Percentiles rank a stretch among this genome's conserved stretches.
phyloP scores from a whole-genome alignment of 2,797 vertebrate genomes.

The Cossypha dichroa region DNA sequence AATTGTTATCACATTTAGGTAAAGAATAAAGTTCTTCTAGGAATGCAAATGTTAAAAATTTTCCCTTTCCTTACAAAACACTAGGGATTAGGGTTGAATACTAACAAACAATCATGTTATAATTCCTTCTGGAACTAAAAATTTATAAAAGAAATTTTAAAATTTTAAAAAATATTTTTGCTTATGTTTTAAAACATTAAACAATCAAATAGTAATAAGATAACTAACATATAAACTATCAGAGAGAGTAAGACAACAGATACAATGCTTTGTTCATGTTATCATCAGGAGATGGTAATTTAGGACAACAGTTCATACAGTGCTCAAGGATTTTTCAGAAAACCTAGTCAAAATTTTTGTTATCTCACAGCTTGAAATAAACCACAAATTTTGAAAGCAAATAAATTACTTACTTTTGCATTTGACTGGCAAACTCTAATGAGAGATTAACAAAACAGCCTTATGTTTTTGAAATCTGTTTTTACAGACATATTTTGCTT shows the following conservation, averaged over 20 bases:
- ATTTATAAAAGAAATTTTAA: accelerated
- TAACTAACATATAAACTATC: not conserved
- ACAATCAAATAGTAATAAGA: not conserved
- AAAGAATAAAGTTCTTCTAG: not conserved
- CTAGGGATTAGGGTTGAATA: not conserved
- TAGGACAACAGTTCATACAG: not conserved
- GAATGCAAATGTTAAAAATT: not conserved
- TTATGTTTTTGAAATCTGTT: not conserved
- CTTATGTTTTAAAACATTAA: not conserved
- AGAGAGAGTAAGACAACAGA: not conserved
- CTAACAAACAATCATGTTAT: not conserved
- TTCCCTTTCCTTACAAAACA: not conserved
- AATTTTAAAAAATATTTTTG: not conserved
- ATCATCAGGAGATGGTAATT: not conserved
- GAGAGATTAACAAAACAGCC: not conserved
- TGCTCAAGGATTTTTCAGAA: not conserved
- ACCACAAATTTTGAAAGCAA: not conserved
- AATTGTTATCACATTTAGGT: conserved; percentile 6
- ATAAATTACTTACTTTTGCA: not conserved
- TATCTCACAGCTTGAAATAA: not conserved
- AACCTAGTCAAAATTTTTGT: not conserved
- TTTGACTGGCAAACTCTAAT: not conserved
- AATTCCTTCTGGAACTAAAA: not conserved
- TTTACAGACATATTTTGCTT: not conserved
- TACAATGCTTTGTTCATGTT: not conserved